These are phyloP conservation scores for Riptortus pedestris DNA, from an alignment of 1,140 invertebrate species.

Conservation along the genomic window DNA sequence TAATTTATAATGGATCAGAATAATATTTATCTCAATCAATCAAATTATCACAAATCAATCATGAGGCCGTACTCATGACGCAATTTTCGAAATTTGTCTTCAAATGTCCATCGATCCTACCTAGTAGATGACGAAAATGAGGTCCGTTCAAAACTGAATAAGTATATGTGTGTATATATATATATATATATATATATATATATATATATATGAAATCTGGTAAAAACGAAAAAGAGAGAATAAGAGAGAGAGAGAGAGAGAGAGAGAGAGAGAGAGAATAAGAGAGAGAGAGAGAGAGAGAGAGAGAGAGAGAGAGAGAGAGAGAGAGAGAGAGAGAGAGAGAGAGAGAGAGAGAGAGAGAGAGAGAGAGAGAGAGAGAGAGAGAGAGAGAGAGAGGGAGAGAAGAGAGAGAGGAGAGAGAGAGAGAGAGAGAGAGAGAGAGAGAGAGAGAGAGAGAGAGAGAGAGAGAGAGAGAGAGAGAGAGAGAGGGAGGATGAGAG, in stretches of 20 bases:
- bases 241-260: too few species aligned
- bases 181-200: background rate
- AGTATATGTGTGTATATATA: background rate
- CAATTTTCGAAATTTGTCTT: too few species aligned
- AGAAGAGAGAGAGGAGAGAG: conserved; percentile 4
- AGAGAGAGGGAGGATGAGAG: background rate
- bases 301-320: conserved; percentile 13
- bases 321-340: conserved; percentile 19
- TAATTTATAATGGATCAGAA: too few species aligned
- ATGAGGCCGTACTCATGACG: background rate
- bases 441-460: conserved; percentile 19
- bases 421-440: conserved; percentile 6
- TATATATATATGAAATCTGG: too few species aligned
- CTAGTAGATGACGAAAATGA: too few species aligned
- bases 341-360: conserved; percentile 17
- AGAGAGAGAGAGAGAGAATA: conserved; percentile 13
- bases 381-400: conserved; percentile 13
- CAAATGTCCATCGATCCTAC: too few species aligned
- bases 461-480: conserved; percentile 14
- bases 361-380: conserved; percentile 6
- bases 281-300: conserved; percentile 20
- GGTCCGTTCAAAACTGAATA: too few species aligned
- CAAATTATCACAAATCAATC: background rate
- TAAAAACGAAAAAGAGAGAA: background rate
- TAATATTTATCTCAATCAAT: too few species aligned